Conservation (phyloP, 2,888 invertebrate genomes). For the Eucriotettix oculatus region DNA sequence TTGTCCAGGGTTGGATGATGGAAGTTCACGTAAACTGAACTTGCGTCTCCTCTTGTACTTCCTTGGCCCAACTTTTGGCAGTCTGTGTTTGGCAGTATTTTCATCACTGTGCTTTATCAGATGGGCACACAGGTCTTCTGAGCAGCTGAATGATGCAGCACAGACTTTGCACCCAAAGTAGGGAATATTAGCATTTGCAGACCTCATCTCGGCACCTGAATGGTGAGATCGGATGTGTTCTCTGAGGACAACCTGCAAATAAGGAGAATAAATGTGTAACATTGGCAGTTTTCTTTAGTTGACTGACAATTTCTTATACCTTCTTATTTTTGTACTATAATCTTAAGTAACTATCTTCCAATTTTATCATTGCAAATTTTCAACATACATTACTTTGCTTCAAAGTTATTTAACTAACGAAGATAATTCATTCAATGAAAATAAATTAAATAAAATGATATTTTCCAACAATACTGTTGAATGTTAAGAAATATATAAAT, state of each 20-base stretch:
- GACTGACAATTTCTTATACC: background rate
- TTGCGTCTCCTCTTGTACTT: conserved; percentile 70
- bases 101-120: conserved; percentile 73
- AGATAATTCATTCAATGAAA: background rate
- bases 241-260: conserved; percentile 47
- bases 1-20: conserved; percentile 13
- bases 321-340: background rate
- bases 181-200: conserved; percentile 40
- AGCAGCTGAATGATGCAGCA: conserved; percentile 47
- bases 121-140: conserved; percentile 62
- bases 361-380: background rate
- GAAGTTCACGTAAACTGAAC: conserved; percentile 42
- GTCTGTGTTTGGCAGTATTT: conserved; percentile 64
- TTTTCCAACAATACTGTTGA: background rate
- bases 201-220: conserved; percentile 59
- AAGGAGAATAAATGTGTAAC: background rate
- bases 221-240: conserved; percentile 77
- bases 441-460: background rate
- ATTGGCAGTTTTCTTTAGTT: background rate
- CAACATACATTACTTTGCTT: background rate
- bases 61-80: conserved; percentile 59
- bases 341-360: background rate
- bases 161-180: conserved; percentile 65
- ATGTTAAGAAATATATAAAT: background rate
- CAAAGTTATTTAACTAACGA: background rate